phyloP scores from a whole-genome alignment of 1,140 invertebrate species.

The Sminthurinus signatus region DNA sequence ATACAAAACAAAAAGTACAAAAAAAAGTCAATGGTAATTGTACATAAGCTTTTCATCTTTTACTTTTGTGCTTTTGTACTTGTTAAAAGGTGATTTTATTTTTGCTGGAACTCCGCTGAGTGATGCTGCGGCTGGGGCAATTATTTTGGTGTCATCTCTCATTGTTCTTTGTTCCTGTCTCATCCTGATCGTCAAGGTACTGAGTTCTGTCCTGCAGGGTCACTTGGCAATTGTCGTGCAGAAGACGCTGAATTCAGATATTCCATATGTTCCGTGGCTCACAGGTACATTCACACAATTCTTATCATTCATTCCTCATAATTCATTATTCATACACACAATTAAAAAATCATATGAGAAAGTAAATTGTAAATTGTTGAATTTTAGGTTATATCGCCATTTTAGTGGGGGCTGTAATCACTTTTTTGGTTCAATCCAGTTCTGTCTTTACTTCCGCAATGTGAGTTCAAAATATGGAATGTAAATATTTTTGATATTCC shows the following conservation, averaged over 20 bases:
- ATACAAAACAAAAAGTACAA: too few species aligned
- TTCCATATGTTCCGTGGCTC: conserved; percentile 47
- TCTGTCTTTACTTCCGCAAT: conserved; percentile 61
- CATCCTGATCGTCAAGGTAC: conserved; percentile 54
- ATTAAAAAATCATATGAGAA: too few species aligned
- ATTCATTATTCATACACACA: too few species aligned
- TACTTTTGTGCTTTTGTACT: too few species aligned
- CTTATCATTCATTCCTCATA: too few species aligned
- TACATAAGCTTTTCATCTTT: too few species aligned
- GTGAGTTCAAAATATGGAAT: too few species aligned
- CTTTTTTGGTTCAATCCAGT: conserved; percentile 57
- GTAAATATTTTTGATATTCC: too few species aligned
- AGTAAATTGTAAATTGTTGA: too few species aligned
- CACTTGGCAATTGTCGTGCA: conserved; percentile 51
- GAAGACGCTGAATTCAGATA: conserved; percentile 53
- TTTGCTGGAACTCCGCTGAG: conserved; percentile 42
- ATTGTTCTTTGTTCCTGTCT: conserved; percentile 52
- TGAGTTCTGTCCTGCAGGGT: conserved; percentile 50
- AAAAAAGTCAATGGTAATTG: too few species aligned
- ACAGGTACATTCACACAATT: too few species aligned
- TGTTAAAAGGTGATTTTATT: conserved; percentile 45
- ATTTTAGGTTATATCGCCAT: conserved; percentile 53
- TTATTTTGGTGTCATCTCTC: conserved; percentile 49
- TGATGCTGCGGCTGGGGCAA: conserved; percentile 30
- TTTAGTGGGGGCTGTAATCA: conserved; percentile 52